Percentiles rank a stretch among this genome's conserved stretches.
Conservation (phyloP, 2,888 invertebrate species). For the Oxycera nigricornis region DNA sequence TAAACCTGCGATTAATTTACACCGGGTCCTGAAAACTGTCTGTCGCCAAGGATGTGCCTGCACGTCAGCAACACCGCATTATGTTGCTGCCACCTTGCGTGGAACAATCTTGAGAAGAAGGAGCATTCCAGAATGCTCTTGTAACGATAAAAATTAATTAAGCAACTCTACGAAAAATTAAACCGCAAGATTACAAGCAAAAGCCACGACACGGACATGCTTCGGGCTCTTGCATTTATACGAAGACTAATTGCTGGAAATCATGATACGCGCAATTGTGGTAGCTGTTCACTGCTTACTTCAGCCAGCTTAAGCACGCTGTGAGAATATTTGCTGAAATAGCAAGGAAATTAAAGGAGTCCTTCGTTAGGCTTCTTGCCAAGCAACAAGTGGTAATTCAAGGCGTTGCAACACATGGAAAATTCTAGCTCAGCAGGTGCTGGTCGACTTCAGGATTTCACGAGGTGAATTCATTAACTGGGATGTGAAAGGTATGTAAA, state of each 20-base stretch:
- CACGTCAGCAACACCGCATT: background rate
- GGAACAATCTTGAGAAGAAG: no score
- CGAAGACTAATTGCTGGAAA: constrained; percentile 2
- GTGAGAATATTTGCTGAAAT: background rate
- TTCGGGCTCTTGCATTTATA: background rate
- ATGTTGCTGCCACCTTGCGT: background rate
- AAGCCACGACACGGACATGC: background rate
- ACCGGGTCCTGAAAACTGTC: background rate
- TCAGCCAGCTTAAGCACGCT: background rate
- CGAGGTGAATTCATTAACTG: no score
- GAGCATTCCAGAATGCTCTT: constrained; percentile 15
- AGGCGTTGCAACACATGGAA: background rate
- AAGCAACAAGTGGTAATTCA: background rate
- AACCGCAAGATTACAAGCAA: constrained; percentile 16
- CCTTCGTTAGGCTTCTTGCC: background rate
- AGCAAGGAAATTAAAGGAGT: background rate
- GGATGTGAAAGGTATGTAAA: no score
- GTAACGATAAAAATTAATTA: constrained; percentile 35
- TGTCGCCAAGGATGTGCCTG: background rate
- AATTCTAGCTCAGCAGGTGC: no score
- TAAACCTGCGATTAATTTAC: constrained; percentile 14
- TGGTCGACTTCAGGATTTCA: no score
- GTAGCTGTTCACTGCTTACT: background rate
- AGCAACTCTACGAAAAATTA: constrained; percentile 24
- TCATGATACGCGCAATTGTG: background rate